Evolutionary conservation across 2,888 invertebrate genomes (phyloP).

Genomic region (Patella ulyssiponensis): DNA sequence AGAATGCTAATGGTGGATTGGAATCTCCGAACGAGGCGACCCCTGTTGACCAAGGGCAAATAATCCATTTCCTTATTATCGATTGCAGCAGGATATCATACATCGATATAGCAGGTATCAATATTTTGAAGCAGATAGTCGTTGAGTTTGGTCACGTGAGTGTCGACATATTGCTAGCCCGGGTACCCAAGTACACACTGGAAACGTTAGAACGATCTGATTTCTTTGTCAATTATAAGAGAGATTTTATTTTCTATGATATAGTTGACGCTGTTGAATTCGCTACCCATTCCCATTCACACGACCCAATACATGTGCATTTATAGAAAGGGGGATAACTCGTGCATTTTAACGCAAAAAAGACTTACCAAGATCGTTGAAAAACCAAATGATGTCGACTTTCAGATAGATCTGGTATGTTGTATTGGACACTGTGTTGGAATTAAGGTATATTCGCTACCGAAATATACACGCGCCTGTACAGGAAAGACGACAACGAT

Average conservation of each 20-base stretch:
- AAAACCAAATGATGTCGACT: too few species aligned
- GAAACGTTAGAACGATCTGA: constrained; percentile 47
- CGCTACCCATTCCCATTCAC: too few species aligned
- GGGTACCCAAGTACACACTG: constrained; percentile 46
- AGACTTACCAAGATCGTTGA: too few species aligned
- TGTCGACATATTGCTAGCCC: constrained; percentile 50
- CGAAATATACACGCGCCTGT: too few species aligned
- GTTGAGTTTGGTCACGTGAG: constrained; percentile 43
- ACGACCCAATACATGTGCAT: too few species aligned
- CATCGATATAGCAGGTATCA: constrained; percentile 60
- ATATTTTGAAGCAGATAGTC: constrained; percentile 49
- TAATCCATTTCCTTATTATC: constrained; percentile 46
- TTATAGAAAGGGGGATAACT: too few species aligned
- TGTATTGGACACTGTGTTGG: too few species aligned
- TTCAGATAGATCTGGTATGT: too few species aligned
- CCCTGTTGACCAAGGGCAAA: constrained; percentile 11
- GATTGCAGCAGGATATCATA: constrained; percentile 64
- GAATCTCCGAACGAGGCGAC: neutral
- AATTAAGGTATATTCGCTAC: too few species aligned
- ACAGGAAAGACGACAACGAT: too few species aligned
- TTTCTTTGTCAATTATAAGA: constrained; percentile 43
- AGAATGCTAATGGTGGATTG: neutral
- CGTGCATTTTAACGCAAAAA: too few species aligned
- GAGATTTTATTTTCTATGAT: constrained; percentile 46
- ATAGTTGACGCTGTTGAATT: constrained; percentile 44